Evolutionary conservation across 2,113 vertebrate species (phyloP).

Genomic region (Mionectes macconnelli): DNA sequence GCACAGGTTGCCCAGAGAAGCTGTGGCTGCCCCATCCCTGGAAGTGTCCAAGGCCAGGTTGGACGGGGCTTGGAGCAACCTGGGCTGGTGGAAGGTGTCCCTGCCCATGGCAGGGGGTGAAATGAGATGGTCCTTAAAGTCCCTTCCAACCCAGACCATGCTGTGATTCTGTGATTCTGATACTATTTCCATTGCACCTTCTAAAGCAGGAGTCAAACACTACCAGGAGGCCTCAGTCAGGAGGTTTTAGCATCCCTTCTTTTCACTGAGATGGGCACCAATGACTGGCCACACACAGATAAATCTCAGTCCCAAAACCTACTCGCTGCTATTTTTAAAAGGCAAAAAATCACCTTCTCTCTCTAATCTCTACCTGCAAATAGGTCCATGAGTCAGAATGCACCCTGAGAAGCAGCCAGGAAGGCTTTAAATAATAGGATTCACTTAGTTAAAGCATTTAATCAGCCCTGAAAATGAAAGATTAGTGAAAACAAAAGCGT

Average conservation of each 20-base stretch:
- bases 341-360: not conserved
- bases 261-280: not conserved
- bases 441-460: slow-evolving; percentile 29
- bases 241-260: not conserved
- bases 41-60: not conserved
- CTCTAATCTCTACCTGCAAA: not conserved
- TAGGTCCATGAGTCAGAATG: slow-evolving; percentile 3
- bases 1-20: not conserved
- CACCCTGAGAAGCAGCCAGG: not conserved
- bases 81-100: not conserved
- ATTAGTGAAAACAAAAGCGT: slow-evolving; percentile 40
- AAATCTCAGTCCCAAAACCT: not conserved
- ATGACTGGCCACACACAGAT: not conserved
- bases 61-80: not conserved
- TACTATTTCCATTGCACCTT: not conserved
- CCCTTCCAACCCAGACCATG: not conserved
- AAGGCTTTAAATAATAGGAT: slow-evolving; percentile 47
- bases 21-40: not conserved
- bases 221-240: not conserved
- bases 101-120: not conserved
- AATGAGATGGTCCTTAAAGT: fast-evolving
- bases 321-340: not conserved
- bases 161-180: not conserved
- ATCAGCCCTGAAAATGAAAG: slow-evolving; percentile 35
- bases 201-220: not conserved